Conservation (phyloP, 2,888 invertebrate genomes). For the Eupeodes luniger region DNA sequence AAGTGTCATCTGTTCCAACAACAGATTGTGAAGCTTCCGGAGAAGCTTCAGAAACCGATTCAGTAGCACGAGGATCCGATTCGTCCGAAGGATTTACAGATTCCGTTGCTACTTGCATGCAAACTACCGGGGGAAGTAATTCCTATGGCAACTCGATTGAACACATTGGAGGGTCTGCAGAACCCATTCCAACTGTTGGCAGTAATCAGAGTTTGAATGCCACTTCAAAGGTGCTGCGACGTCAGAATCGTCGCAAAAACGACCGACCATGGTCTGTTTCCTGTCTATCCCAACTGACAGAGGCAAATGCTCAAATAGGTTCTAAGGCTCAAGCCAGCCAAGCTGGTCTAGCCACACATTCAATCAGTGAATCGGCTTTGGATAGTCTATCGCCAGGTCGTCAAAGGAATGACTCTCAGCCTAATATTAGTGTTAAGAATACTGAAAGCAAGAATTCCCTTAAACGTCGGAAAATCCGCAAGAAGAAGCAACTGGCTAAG, state of each 20-base stretch:
- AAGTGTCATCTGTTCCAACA: slow-evolving; percentile 72
- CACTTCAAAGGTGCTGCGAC: slow-evolving; percentile 86
- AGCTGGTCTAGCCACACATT: slow-evolving; percentile 88
- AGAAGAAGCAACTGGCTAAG: slow-evolving; percentile 81
- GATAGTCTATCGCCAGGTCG: slow-evolving; percentile 88
- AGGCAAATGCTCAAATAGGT: slow-evolving; percentile 82
- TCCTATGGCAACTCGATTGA: slow-evolving; percentile 85
- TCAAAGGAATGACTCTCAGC: slow-evolving; percentile 78
- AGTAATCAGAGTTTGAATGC: slow-evolving; percentile 82
- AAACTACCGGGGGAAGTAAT: slow-evolving; percentile 82
- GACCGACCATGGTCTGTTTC: slow-evolving; percentile 95
- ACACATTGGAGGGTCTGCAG: slow-evolving; percentile 86
- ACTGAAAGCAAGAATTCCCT: slow-evolving; percentile 83
- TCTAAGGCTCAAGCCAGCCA: slow-evolving; percentile 81
- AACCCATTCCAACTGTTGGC: slow-evolving; percentile 83
- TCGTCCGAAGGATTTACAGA: slow-evolving; percentile 92
- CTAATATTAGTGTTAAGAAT: slow-evolving; percentile 78
- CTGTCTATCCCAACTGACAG: slow-evolving; percentile 90
- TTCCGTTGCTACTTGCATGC: slow-evolving; percentile 89
- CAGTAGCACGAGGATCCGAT: slow-evolving; percentile 87
- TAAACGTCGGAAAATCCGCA: slow-evolving; percentile 82
- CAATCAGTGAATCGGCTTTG: slow-evolving; percentile 95
- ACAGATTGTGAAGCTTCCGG: slow-evolving; percentile 93
- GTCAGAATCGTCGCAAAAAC: slow-evolving; percentile 83
- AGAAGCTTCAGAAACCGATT: slow-evolving; percentile 89